Base-by-base conservation (phyloP, 1,140 invertebrate species). In the Anadara kagoshimensis region DNA sequence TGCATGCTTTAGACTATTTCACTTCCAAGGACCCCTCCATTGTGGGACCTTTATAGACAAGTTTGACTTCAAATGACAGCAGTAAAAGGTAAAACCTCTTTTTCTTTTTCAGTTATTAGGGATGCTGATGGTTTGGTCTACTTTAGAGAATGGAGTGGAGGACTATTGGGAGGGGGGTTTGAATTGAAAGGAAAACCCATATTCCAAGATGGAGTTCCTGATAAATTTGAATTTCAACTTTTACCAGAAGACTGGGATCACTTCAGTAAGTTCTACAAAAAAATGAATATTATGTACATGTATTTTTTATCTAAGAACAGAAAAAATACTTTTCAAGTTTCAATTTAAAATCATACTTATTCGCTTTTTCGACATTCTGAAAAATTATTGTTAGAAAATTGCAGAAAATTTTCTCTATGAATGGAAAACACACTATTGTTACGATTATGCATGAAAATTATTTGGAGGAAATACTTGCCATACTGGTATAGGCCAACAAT, bases 51-150 rank as follows among this genome's bases (percentile, higher is more conserved):
- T n/a, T 22, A 22, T 18, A 51, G 16, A 18, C 20, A 51, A 4
- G 16, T 51, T 51, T 22, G 49, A 18, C n/a, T n/a, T 51, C 16
- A 51, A 51, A 2, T 51, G 10, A 18, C 20, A 51, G 16, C 10
- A 18, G 16, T 51, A 3, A 18, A 51, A 51, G 20, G 20, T 18
- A 10, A 51, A 18, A 18, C 4, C 49, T 18, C 16, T 18, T 4
- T 18, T 18, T 10, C 49, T 3, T 18, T 18, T 22, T 36, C 7
- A 91, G 95, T 97, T 73, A 91, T 98, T n/a, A 89, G 95, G 29
- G 96, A 97, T 91, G 93, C 95, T 64, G 96, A 98, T 90, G 94
- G 95, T 0, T 91, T 94, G 81, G 93, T 96, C 59, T 97, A 97
- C 88, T 93, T 96, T 76, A 91, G 95, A 58, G 94, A 90, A 76